Evolutionary conservation across 1,140 invertebrate species (phyloP), one percentile per base, ranked within the genome.

Genomic region (Ridgeia piscesae): DNA sequence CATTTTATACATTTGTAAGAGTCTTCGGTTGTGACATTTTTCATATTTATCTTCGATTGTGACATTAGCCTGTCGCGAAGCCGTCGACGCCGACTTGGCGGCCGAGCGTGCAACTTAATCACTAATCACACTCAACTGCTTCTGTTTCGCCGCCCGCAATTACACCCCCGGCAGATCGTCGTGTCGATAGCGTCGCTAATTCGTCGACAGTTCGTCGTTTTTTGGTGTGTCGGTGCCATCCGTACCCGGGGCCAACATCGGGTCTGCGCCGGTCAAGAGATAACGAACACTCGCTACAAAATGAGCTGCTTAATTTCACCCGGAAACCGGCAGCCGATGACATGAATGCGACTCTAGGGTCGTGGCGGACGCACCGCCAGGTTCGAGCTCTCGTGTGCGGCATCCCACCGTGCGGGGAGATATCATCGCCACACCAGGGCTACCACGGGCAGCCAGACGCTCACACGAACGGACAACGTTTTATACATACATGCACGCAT

Each of bases 221-320:
- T 77, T 77, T 77, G 58, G 58, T 77, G 58, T 77, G 58, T 77
- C 58, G 58, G 58, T 77, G 58, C 58, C 58, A 77, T 77, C 58
- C 58, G 58, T 31, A 21, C 58, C 58, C 58, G 58, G 58, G 58
- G 58, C 58, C 58, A 77, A 27, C 58, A 31, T 17, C 58, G 58
- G 58, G 58, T 77, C 58, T 77, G 58, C 58, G 58, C 58, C 58
- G 58, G 58, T 77, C 58, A 77, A 77, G 58, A 77, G 58, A 77
- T 77, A 77, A 77, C 58, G 27, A 31, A 77, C 58, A 77, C 58
- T 77, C 14, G 58, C 58, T 77, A 77, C 58, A 77, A 77, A 77
- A 77, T 77, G 17, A 31, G 58, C 58, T 77, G 58, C 58, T 77
- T 77, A 77, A 77, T 77, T 77, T 77, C 58, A 77, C 58, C 58